These are phyloP conservation scores for Myripristis murdjan DNA, from an alignment of 2,797 vertebrate genomes.

Conservation along the genomic window DNA sequence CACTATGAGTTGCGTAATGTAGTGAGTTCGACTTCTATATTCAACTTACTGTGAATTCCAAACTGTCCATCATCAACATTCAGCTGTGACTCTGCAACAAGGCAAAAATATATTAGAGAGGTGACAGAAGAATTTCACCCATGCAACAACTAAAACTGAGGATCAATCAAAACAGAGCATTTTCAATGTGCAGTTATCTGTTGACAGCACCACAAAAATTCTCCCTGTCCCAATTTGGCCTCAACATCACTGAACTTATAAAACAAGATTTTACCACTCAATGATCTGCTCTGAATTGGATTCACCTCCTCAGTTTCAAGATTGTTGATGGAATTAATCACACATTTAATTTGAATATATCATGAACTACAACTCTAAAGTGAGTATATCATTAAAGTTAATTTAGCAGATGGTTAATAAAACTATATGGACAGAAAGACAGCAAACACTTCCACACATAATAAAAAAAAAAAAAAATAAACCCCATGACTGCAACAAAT, in stretches of 20 bases:
- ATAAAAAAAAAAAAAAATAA: background rate
- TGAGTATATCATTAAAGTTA: background rate
- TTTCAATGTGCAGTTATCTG: background rate
- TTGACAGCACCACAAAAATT: background rate
- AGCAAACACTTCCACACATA: background rate
- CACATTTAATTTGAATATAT: too few relatives aligned
- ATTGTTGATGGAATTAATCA: background rate
- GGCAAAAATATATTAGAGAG: constrained; percentile 37
- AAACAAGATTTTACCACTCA: background rate
- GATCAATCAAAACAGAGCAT: constrained; percentile 50
- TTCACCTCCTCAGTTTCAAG: constrained; percentile 14
- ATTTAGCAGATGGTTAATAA: constrained; percentile 15
- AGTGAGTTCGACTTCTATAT: background rate
- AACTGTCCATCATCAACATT: constrained; percentile 91
- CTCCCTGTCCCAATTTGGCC: background rate
- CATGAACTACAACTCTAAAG: background rate
- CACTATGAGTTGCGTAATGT: background rate
- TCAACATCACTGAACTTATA: background rate
- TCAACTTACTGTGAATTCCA: constrained; percentile 93
- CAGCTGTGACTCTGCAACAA: constrained; percentile 87
- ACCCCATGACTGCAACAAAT: background rate
- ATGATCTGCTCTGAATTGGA: constrained; percentile 30
- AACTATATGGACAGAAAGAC: too few relatives aligned
- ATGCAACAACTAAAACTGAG: constrained; percentile 9
- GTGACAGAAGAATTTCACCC: background rate